These are phyloP conservation scores for Lutjanus argentimaculatus DNA, from an alignment of 2,797 vertebrate genomes.

Conservation along the genomic window DNA sequence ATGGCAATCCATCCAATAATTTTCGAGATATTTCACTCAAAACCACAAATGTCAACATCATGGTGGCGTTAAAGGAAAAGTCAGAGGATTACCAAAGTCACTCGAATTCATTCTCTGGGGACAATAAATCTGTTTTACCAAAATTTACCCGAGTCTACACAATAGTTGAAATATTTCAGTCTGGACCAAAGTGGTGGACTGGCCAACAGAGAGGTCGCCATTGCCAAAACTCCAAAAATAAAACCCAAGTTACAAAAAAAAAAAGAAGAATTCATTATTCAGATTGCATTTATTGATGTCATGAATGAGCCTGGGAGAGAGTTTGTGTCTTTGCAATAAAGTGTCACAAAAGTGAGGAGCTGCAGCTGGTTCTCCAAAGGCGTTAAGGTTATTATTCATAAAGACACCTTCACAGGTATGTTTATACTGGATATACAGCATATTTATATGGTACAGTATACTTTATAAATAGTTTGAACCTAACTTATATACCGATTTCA, in stretches of 20 bases:
- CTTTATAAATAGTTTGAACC: background rate
- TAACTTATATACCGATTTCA: background rate
- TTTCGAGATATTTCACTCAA: background rate
- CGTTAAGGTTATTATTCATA: background rate
- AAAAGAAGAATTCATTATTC: background rate
- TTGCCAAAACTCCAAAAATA: background rate
- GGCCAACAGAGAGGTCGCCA: background rate
- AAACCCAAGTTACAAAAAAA: background rate
- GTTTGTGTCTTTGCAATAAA: conserved; percentile 1
- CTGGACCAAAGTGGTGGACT: background rate
- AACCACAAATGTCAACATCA: background rate
- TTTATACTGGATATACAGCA: background rate
- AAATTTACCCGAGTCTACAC: no score
- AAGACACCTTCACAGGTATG: conserved; percentile 1
- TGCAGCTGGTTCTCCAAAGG: background rate
- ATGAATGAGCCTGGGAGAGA: background rate
- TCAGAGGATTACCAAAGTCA: no score
- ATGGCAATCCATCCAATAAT: background rate
- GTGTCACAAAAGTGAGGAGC: background rate
- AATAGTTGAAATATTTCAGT: background rate
- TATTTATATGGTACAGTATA: background rate
- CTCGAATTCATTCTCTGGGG: background rate
- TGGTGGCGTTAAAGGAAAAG: background rate
- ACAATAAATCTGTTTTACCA: background rate
- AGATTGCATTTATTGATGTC: background rate